Percentiles rank a stretch among this genome's conserved stretches.
phyloP scores from a whole-genome alignment of 2,888 invertebrate species.

The Belgica antarctica region DNA sequence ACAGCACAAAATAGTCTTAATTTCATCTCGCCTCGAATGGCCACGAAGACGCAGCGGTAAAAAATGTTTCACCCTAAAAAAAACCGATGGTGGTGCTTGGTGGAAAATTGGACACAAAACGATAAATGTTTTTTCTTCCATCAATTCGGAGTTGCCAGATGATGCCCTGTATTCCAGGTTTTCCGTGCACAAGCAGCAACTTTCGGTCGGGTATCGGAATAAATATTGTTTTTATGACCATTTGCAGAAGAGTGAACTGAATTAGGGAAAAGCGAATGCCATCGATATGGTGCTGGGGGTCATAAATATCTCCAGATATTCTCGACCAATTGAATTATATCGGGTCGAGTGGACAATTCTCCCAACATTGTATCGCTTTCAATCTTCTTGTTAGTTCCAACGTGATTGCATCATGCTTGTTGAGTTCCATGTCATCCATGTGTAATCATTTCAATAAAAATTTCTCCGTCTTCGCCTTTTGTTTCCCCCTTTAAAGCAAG shows the following conservation, averaged over 20 bases:
- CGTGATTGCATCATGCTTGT: constrained; percentile 36
- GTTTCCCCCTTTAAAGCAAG: constrained; percentile 7
- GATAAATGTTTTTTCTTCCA: constrained; percentile 40
- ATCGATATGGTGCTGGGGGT: not conserved
- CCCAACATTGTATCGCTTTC: constrained; percentile 27
- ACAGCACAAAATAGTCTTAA: constrained; percentile 38
- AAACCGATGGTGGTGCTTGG: constrained; percentile 34
- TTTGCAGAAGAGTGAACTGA: constrained; percentile 21
- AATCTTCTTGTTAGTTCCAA: constrained; percentile 24
- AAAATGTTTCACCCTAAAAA: constrained; percentile 20
- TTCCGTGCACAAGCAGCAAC: constrained; percentile 21
- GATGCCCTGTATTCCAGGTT: not conserved
- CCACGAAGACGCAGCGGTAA: not conserved
- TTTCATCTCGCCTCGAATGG: constrained; percentile 11
- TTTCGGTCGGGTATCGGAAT: constrained; percentile 32
- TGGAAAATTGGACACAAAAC: constrained; percentile 43
- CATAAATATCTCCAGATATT: constrained; percentile 34
- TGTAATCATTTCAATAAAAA: constrained; percentile 29
- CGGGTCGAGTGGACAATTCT: constrained; percentile 34
- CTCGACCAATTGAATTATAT: constrained; percentile 44
- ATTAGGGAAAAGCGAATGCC: not conserved
- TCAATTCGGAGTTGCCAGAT: constrained; percentile 9
- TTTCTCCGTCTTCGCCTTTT: not conserved
- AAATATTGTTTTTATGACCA: constrained; percentile 42
- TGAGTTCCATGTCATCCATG: constrained; percentile 37